Evolutionary conservation across 2,888 invertebrate species (phyloP), one percentile per base, ranked within the genome.

Genomic region (Netelia virgata): DNA sequence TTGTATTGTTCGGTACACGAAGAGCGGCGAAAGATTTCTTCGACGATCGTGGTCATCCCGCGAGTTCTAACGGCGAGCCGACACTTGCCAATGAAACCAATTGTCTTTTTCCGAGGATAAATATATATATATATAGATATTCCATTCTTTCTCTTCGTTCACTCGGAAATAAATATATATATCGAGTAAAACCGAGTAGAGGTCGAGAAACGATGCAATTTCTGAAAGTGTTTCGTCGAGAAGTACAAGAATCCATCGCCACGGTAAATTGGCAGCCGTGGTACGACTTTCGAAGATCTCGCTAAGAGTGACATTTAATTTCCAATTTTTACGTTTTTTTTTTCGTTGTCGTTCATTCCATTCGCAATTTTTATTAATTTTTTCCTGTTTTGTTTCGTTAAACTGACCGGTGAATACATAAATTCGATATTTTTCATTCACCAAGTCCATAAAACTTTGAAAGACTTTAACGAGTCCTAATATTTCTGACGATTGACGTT

Each of bases 171-270:
- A 64, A 9, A 41, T 41, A 28, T 28, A 28, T 28, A 28, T 47
- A 47, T 47, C 36, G 9, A 5, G 64, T 41, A 41, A 36, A 64
- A 36, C 14, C 9, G 41, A 64, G 41, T 20, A 8, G 20, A 20
- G n/a, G 14, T 18, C n/a, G 28, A 59, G 50, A 68, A 74, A 69
- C 59, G 28, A 68, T 68, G 55, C 28, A 73, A 43, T 74, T 70
- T 75, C 81, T 18, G 69, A 63, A 81, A 75, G 63, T 23, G 43
- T 64, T 81, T 57, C 70, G 28, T 14, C 5, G 69, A 47, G 14
- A 59, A 55, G 70, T 28, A 47, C 9, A 55, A 76, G 43, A 82
- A 75, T 70, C 41, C 20, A 11, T 53, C 63, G 47, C 9, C 18
- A 16, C 3, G 28, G 70, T 10, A 70, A 82, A 82, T 63, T 59